Evolutionary conservation across 2,797 vertebrate genomes (phyloP), one percentile per base, ranked within the genome.

Genomic region (Acanthis flammea): DNA sequence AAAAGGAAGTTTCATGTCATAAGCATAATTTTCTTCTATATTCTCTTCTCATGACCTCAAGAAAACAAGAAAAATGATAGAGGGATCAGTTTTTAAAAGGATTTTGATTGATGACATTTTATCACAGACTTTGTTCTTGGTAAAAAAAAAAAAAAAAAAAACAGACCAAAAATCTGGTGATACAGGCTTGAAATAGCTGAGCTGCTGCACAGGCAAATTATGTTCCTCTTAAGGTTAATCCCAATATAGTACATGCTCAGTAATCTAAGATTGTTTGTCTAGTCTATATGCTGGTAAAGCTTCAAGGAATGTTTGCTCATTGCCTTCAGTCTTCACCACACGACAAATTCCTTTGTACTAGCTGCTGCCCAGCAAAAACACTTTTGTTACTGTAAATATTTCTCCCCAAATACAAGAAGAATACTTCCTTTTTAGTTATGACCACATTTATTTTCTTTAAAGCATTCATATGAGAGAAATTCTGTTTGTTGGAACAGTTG

Each of bases 401-500:
- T 75, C 15, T 19, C 9, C 8, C 6, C 13, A 91, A 88, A 87
- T 57, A 14, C 7, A 68, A 61, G 16, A 58, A 75, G 65, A 84
- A 35, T 78, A 71, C 39, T 73, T 84, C 30, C 14, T 13, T 57
- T 21, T 44, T 47, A 63, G n/a, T 42, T 89, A 44, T 65, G n/a
- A 74, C 50, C 57, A 12, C 30, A 61, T 91, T 93, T 91, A 87
- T 75, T 91, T 93, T 31, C 42, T 80, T 89, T 63, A 86, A 91
- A 80, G 12, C 14, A 68, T 37, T 68, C 22, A 30, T 62, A 65
- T 37, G 24, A 65, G 30, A 77, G 21, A 88, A 90, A 77, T 91
- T 82, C 65, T 91, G 67, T 74, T 93, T 93, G 42, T 67, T 92
- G 63, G 60, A 95, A 93, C 72, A 87, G 88, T 94, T 91, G 67